These are phyloP conservation scores for Isaurus tuberculatus DNA, from an alignment of 92 coral and sea anemone species.

Conservation along the genomic window DNA sequence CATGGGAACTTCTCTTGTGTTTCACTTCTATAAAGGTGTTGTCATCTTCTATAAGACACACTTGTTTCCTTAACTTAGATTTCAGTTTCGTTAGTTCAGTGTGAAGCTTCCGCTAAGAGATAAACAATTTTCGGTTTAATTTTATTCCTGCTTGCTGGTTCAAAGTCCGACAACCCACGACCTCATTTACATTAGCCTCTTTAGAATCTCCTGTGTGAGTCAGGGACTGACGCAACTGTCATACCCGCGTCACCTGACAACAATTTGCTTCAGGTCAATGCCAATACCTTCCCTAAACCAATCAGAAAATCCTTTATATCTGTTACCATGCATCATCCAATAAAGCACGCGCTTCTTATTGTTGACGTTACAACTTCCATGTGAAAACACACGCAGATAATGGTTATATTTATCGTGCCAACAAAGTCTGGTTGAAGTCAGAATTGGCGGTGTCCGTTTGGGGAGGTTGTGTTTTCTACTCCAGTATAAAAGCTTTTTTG, in stretches of 20 bases:
- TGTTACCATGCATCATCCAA: slow-evolving; percentile 3
- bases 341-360: slow-evolving; percentile 40
- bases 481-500: background rate
- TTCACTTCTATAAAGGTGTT: too few relatives aligned
- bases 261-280: slow-evolving; percentile 41
- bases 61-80: background rate
- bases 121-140: background rate
- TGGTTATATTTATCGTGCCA: slow-evolving; percentile 25
- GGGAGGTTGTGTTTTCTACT: background rate
- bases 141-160: background rate
- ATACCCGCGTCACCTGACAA: slow-evolving; percentile 49
- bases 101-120: background rate
- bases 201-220: background rate
- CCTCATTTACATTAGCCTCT: background rate
- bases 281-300: slow-evolving; percentile 20
- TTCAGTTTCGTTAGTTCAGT: background rate
- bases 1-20: too few relatives aligned
- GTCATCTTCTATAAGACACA: too few relatives aligned
- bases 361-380: slow-evolving; percentile 35
- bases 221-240: slow-evolving; percentile 30
- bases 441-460: slow-evolving; percentile 19
- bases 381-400: slow-evolving; percentile 25
- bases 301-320: slow-evolving; percentile 11
- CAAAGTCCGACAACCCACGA: background rate
- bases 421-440: slow-evolving; percentile 3